Base-by-base conservation (phyloP, 1,140 invertebrate genomes). In the Mercenaria mercenaria region DNA sequence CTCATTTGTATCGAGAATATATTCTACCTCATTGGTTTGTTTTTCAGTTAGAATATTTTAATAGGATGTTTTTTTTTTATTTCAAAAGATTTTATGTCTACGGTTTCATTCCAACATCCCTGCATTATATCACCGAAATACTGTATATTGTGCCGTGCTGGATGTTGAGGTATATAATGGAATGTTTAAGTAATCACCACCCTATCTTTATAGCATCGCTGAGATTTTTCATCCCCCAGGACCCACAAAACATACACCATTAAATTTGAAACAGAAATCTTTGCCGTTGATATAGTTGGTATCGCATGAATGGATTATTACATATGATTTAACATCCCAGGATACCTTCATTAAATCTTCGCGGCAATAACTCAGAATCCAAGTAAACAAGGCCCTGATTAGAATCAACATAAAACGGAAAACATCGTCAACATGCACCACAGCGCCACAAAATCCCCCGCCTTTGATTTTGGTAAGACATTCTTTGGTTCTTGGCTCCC, bases 241-340 rank as follows among this genome's bases (percentile, higher is more conserved):
- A 72, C 67, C 26, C 67, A 72, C 67, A 72, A 37, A 72, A 72
- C 67, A 72, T 72, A 72, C 34, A 72, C 67, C 67, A 72, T 72
- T 72, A 72, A 72, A 72, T 41, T 72, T 72, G 67, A 72, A 72
- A 72, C 29, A 72, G 67, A 72, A 72, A 39, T 72, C 34, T 72
- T 26, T 72, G 34, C 29, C 1, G 10, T 29, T 39, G 67, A 72
- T 72, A 72, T 23, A 72, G 29, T 15, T 41, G 67, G 20, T 72
- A 72, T 3, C 11, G 29, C 23, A 26, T 41, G 67, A 72, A 39
- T 39, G 67, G 67, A 72, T 72, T 72, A 11, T 72, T 39, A 72
- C 37, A 72, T 23, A 39, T 72, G 34, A 72, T 39, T 34, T 18
- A 72, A 72, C 67, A 39, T 72, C 67, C 67, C 18, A 15, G 67